Evolutionary conservation across 1,140 invertebrate species (phyloP).

Genomic region (Berghia stephanieae): DNA sequence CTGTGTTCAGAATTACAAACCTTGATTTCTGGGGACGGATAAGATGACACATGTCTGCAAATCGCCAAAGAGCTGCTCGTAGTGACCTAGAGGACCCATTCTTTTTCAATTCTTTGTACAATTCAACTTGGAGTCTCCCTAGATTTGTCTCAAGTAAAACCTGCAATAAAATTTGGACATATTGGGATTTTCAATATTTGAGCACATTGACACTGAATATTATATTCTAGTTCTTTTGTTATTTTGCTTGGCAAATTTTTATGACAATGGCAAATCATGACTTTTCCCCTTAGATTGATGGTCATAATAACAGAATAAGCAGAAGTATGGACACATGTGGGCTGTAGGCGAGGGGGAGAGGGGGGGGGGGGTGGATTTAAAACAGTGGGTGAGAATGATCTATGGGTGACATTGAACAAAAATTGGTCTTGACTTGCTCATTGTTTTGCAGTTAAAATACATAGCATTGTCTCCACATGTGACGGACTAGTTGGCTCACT

Average conservation of each 20-base stretch:
- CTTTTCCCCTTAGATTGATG: not conserved
- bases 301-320: not conserved
- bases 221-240: not conserved
- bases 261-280: not conserved
- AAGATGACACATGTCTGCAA: constrained; percentile 76
- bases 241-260: not conserved
- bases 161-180: too few species aligned
- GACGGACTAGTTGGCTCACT: too few species aligned
- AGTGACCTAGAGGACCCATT: constrained; percentile 77
- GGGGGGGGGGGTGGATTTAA: too few species aligned
- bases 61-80: constrained; percentile 78
- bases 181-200: too few species aligned
- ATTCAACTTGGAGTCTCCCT: constrained; percentile 78
- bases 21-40: constrained; percentile 77
- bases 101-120: constrained; percentile 84
- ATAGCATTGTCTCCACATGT: too few species aligned
- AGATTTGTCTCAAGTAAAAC: constrained; percentile 74
- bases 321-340: too few species aligned
- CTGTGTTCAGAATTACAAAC: constrained; percentile 37
- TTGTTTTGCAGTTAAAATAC: too few species aligned
- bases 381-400: too few species aligned
- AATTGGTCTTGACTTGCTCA: too few species aligned
- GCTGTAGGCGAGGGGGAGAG: too few species aligned
- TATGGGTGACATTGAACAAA: too few species aligned
- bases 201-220: not conserved